Percentiles rank a stretch among this genome's conserved stretches.
These are phyloP conservation scores for Yponomeuta evonymella DNA, from an alignment of 2,888 invertebrate species.

Conservation along the genomic window DNA sequence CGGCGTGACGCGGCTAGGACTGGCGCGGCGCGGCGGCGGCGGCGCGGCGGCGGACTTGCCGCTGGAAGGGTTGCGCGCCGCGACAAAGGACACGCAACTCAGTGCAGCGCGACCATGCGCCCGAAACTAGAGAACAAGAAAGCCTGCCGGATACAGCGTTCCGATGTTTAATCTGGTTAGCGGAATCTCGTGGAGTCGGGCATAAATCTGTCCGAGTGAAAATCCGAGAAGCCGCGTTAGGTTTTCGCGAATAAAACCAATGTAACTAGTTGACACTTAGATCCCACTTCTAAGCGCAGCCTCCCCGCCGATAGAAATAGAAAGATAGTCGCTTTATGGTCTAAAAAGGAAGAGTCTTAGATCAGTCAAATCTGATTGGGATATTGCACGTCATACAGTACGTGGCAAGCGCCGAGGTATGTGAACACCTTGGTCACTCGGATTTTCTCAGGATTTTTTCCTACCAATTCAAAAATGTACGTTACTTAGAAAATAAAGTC, in stretches of 20 bases:
- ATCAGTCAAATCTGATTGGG: too few species aligned
- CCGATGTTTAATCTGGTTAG: background rate
- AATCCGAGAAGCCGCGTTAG: slow-evolving; percentile 13
- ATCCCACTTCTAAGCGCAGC: too few species aligned
- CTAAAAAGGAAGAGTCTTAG: too few species aligned
- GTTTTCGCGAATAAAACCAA: background rate
- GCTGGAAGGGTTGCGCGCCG: slow-evolving; percentile 20
- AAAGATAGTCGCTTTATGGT: too few species aligned
- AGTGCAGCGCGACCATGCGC: background rate
- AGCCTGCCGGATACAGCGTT: background rate
- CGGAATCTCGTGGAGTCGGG: background rate
- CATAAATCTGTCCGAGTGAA: background rate
- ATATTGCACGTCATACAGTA: too few species aligned
- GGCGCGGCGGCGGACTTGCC: background rate
- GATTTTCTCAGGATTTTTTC: too few species aligned
- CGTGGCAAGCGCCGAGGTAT: too few species aligned
- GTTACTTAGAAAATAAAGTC: too few species aligned
- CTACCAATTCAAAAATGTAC: too few species aligned
- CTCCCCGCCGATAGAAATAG: too few species aligned
- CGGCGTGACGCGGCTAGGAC: slow-evolving; percentile 50
- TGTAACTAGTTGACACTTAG: too few species aligned
- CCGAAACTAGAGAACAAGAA: background rate
- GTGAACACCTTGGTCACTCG: too few species aligned
- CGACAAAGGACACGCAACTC: background rate
- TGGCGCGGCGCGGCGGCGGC: slow-evolving; percentile 37